Evolutionary conservation across 1,140 invertebrate species (phyloP).

Genomic region (Sipha flava): DNA sequence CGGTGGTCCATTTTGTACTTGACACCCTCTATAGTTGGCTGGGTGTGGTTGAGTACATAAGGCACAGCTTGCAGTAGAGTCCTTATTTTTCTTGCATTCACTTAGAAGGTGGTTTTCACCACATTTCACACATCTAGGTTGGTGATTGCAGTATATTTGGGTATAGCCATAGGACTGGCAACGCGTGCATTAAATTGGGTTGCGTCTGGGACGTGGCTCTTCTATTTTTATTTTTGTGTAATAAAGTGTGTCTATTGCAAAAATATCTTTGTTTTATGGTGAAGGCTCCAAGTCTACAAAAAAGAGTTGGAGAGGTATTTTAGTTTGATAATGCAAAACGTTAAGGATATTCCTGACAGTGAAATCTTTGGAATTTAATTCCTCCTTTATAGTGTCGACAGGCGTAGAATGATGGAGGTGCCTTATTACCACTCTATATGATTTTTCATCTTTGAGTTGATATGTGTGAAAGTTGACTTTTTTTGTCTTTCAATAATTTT

Average conservation of each 20-base stretch:
- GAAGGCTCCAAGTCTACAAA: constrained; percentile 41
- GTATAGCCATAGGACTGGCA: too few relatives aligned
- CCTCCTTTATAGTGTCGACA: constrained; percentile 35
- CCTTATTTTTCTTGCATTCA: constrained; percentile 41
- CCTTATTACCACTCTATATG: constrained; percentile 40
- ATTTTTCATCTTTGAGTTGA: too few relatives aligned
- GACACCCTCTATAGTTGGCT: constrained; percentile 43
- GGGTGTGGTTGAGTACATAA: constrained; percentile 41
- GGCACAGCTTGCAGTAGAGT: constrained; percentile 40
- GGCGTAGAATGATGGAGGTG: constrained; percentile 39
- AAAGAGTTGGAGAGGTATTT: constrained; percentile 41
- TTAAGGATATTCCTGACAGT: not conserved
- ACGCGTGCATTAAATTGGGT: constrained; percentile 40
- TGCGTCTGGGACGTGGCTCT: constrained; percentile 38
- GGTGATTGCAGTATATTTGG: constrained; percentile 41
- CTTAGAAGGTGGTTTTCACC: constrained; percentile 29
- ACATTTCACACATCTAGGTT: too few relatives aligned
- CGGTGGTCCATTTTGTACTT: not conserved
- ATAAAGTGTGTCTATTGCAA: constrained; percentile 35
- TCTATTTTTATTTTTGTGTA: too few relatives aligned
- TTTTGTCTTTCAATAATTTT: too few relatives aligned
- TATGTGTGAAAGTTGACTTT: too few relatives aligned
- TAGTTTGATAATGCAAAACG: constrained; percentile 35
- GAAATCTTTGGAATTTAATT: not conserved
- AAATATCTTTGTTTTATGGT: constrained; percentile 43